These are phyloP conservation scores for Etia nguti DNA, from an alignment of 2,113 vertebrate species.

Conservation along the genomic window DNA sequence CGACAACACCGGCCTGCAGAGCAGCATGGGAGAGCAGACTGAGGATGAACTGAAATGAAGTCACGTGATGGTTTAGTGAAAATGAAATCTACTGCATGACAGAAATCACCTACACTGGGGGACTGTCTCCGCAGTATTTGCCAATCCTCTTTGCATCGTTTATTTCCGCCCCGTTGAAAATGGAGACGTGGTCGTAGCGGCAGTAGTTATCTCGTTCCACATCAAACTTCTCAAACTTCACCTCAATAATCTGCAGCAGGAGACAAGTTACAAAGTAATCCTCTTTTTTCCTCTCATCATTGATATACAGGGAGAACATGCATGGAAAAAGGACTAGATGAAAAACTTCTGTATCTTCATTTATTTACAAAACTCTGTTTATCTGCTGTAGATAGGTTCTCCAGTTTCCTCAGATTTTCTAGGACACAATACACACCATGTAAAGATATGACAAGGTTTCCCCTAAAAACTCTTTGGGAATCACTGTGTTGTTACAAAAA, in stretches of 20 bases:
- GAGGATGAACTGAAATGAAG: neutral
- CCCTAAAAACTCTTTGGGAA: neutral
- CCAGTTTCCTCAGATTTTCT: neutral
- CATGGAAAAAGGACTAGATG: neutral
- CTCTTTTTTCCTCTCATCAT: neutral
- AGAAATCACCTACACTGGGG: constrained; percentile 85
- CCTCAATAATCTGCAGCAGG: constrained; percentile 79
- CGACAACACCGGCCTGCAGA: constrained; percentile 86
- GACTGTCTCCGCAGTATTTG: constrained; percentile 94
- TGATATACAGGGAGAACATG: neutral
- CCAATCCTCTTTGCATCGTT: constrained; percentile 93
- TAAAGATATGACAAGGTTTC: neutral
- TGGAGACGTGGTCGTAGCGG: constrained; percentile 90
- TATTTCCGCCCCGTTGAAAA: constrained; percentile 91
- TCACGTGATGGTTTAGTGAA: neutral
- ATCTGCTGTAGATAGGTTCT: neutral
- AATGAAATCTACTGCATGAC: neutral
- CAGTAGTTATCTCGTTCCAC: constrained; percentile 97
- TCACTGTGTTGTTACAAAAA: neutral
- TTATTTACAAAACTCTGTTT: neutral
- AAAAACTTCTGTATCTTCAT: neutral
- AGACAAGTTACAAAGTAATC: neutral
- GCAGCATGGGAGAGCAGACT: neutral
- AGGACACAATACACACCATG: neutral
- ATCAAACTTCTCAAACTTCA: constrained; percentile 97